Conservation (phyloP, 2,113 vertebrate species). For the Varanus salvator region DNA sequence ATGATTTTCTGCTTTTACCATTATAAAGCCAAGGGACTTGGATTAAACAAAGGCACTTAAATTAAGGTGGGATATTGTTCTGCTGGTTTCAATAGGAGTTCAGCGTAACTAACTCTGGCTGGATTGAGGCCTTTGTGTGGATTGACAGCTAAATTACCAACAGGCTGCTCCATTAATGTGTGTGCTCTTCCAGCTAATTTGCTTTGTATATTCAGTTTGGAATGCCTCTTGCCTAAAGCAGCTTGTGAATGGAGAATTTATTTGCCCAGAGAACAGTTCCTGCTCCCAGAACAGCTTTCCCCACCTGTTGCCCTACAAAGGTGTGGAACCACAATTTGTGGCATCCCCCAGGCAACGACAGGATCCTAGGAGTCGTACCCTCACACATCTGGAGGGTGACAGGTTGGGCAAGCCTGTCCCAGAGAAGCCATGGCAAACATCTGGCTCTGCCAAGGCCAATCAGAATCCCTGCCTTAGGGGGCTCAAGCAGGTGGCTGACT, state of each 20-base stretch:
- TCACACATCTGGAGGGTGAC: too few species aligned
- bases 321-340: too few species aligned
- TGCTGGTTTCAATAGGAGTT: background rate
- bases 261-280: too few species aligned
- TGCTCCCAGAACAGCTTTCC: too few species aligned
- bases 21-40: background rate
- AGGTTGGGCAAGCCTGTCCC: background rate
- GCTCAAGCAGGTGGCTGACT: background rate
- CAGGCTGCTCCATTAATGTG: background rate
- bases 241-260: slow-evolving; percentile 7
- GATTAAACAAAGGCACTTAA: background rate
- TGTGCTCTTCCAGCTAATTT: background rate
- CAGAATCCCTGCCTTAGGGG: background rate
- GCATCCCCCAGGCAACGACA: too few species aligned
- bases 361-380: too few species aligned
- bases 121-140: background rate
- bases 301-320: too few species aligned
- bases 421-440: background rate
- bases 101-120: background rate
- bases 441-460: background rate
- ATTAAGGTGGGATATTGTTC: background rate
- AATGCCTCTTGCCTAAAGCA: background rate
- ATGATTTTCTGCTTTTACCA: background rate
- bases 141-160: background rate
- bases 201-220: background rate